Evolutionary conservation across 2,888 invertebrate species (phyloP).

Genomic region (Brenthis ino): DNA sequence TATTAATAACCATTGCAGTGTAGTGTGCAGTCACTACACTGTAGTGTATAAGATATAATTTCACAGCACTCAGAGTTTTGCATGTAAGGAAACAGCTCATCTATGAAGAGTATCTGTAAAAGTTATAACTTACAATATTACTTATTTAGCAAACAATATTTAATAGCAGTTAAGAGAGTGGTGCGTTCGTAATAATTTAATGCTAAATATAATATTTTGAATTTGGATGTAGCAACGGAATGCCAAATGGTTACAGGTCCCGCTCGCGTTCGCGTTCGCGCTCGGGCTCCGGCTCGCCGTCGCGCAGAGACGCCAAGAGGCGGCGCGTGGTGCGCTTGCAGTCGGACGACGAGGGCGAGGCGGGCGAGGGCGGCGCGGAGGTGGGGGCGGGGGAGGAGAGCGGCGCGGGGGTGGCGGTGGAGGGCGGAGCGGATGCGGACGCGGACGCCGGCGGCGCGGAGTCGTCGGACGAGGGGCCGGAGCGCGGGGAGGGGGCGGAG

Average conservation of each 20-base stretch:
- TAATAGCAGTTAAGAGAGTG: neutral
- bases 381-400: conserved; percentile 62
- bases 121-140: too few relatives aligned
- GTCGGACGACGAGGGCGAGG: conserved; percentile 79
- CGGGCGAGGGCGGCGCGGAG: conserved; percentile 40
- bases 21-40: too few relatives aligned
- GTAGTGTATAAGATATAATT: too few relatives aligned
- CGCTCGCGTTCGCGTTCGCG: conserved; percentile 49
- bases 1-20: too few relatives aligned
- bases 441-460: conserved; percentile 53
- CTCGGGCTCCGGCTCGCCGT: conserved; percentile 56
- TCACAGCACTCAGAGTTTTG: too few relatives aligned
- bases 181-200: too few relatives aligned
- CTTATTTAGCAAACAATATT: neutral
- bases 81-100: too few relatives aligned
- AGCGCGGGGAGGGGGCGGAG: conserved; percentile 53
- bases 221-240: neutral
- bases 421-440: conserved; percentile 71
- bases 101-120: too few relatives aligned
- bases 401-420: conserved; percentile 64
- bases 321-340: conserved; percentile 80
- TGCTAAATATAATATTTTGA: neutral
- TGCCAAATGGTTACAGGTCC: conserved; percentile 43
- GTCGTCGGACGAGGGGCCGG: conserved; percentile 81
- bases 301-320: conserved; percentile 58